Base-by-base conservation (phyloP, 2,113 vertebrate species). In the Callopanchax toddi region DNA sequence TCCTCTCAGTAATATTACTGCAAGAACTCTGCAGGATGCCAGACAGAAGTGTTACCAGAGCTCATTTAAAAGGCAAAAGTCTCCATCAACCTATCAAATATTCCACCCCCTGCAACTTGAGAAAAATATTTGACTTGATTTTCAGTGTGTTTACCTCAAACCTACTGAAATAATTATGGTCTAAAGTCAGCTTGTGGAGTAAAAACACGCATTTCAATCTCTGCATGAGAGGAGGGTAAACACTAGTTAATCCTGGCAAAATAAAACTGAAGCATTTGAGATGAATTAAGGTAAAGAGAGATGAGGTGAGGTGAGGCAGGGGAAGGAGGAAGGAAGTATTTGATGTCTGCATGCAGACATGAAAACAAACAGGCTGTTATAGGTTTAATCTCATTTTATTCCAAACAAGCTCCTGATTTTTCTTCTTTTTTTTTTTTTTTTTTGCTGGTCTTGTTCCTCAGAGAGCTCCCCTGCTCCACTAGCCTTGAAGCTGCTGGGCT, bases 251-350 rank as follows among this genome's bases (percentile, higher is more conserved):
- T 26, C 2, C 51, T 54, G 53, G 46, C 16, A 69, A 89, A 87
- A 85, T 57, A 86, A 82, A 79, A 53, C 63, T 50, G 81, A 83
- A 81, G 79, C 53, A 46, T 56, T 69, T 83, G 77, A 53, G 63
- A 66, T 68, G 73, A 73, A 81, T 84, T 66, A 59, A 80, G 71
- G 74, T 77, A 74, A 77, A 67, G 73, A 71, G 52, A 66, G 64
- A 39, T 6, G 32, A 39, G 46, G 9, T 7, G 21, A 20, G 18
- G 18, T n/a, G 18, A 11, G 73, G 60, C 45, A 15, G 60, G 13
- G 44, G 42, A 23, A 62, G 49, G 11, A 43, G 55, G 40, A 32
- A 48, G 71, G 76, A 69, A 70, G 67, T 61, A 71, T 78, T 72
- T 78, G 74, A 84, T 68, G 77, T 79, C 61, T 72, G 74, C 55